A percentile compares a stretch with the other conserved stretches of the same genome.
These are phyloP conservation scores for Dicyrtoma fusca DNA, from an alignment of 2,888 invertebrate genomes.

Conservation along the genomic window DNA sequence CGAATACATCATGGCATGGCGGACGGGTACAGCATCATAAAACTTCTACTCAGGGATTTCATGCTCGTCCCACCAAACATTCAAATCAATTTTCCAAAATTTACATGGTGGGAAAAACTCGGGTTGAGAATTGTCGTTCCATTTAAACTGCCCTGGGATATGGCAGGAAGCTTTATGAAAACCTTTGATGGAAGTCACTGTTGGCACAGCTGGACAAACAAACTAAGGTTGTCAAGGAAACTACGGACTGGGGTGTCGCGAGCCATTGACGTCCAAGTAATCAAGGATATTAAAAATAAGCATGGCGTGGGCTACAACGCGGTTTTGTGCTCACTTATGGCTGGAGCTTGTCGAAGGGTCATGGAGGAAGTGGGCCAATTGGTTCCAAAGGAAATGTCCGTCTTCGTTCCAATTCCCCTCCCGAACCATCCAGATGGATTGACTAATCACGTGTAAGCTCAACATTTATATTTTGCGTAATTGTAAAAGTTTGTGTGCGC, in stretches of 20 bases:
- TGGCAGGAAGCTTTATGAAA: conserved; percentile 10
- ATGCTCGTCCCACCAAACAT: not conserved
- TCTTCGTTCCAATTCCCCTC: not conserved
- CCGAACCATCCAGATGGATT: not conserved
- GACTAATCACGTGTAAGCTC: no score
- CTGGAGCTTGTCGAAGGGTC: conserved; percentile 1
- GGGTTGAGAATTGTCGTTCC: not conserved
- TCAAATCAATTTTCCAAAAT: not conserved
- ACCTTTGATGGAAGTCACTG: not conserved
- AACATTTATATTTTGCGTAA: no score
- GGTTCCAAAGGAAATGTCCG: not conserved
- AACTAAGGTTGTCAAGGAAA: not conserved
- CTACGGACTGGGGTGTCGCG: not conserved
- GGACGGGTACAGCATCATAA: not conserved
- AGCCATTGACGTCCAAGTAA: not conserved
- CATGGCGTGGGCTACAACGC: not conserved
- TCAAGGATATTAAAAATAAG: conserved; percentile 20
- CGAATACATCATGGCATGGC: conserved; percentile 9
- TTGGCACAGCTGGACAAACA: not conserved
- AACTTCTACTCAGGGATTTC: not conserved
- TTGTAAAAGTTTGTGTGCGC: no score
- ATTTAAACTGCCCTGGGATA: not conserved
- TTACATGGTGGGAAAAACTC: not conserved
- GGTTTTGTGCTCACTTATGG: not conserved
- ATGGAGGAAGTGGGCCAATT: conserved; percentile 3